Conservation (phyloP, 2,797 vertebrate genomes). For the Streptopelia turtur region DNA sequence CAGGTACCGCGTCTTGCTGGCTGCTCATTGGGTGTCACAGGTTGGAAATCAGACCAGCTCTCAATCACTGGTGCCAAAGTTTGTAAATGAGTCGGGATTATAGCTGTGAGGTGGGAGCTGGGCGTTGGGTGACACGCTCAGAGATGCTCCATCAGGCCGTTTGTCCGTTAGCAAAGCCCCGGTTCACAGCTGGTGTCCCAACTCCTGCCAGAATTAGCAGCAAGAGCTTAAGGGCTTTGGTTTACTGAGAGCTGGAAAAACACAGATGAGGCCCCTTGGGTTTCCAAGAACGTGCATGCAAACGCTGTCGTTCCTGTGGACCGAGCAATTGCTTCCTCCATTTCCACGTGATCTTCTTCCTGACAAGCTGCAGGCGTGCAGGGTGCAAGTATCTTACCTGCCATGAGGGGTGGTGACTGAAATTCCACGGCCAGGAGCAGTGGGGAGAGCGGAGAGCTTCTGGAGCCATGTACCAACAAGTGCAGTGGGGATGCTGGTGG, state of each 20-base stretch:
- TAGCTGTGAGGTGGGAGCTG: neutral
- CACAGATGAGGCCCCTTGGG: slow-evolving; percentile 21
- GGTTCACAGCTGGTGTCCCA: slow-evolving; percentile 52
- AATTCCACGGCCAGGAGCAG: neutral
- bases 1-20: rapidly evolving
- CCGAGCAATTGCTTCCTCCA: neutral
- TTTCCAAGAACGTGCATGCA: neutral
- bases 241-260: slow-evolving; percentile 55
- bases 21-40: neutral
- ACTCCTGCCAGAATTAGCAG: slow-evolving; percentile 63
- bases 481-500: neutral
- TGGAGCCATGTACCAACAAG: rapidly evolving
- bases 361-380: neutral
- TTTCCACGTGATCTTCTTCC: neutral
- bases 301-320: neutral
- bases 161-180: slow-evolving; percentile 45
- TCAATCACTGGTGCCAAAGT: neutral
- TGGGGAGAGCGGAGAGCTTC: neutral
- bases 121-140: rapidly evolving
- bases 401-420: neutral
- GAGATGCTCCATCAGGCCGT: neutral
- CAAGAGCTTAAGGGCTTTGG: slow-evolving; percentile 57
- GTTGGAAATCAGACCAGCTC: neutral
- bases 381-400: neutral
- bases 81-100: neutral